phyloP scores from a whole-genome alignment of 2,797 vertebrate genomes.

The Bradypodion pumilum region DNA sequence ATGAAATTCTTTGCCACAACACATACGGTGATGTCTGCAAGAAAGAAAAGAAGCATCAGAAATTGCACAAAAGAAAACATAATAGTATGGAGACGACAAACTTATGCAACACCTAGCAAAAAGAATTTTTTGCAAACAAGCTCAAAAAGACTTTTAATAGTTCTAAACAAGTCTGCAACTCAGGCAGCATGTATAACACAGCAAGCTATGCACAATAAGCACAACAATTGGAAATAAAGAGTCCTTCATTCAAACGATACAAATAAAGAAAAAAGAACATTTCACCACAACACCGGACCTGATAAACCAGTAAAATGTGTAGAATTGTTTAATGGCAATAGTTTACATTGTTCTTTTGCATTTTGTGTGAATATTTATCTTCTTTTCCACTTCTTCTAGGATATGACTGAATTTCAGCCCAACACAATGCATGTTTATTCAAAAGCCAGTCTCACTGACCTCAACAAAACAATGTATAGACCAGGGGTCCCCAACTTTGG shows the following conservation, averaged over 20 bases:
- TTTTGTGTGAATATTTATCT: not conserved
- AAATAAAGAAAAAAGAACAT: not conserved
- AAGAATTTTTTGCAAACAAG: not conserved
- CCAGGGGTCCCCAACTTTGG: no score
- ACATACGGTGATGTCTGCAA: not conserved
- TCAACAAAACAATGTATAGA: not conserved
- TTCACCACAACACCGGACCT: no score
- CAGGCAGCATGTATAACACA: not conserved
- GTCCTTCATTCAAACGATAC: not conserved
- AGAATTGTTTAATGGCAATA: not conserved
- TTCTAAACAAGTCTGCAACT: not conserved
- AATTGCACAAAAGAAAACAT: not conserved
- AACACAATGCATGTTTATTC: not conserved
- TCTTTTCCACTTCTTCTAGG: not conserved
- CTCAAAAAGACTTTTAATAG: not conserved
- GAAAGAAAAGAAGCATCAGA: constrained; percentile 9
- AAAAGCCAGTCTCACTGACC: not conserved
- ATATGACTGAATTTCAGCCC: not conserved
- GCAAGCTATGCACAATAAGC: not conserved
- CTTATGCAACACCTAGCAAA: not conserved
- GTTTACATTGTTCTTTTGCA: not conserved
- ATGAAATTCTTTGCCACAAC: constrained; percentile 3
- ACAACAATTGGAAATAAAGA: not conserved
- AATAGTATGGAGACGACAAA: not conserved
- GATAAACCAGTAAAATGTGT: not conserved